Evolutionary conservation across 2,888 invertebrate genomes (phyloP).

Genomic region (Hartigia nigra): DNA sequence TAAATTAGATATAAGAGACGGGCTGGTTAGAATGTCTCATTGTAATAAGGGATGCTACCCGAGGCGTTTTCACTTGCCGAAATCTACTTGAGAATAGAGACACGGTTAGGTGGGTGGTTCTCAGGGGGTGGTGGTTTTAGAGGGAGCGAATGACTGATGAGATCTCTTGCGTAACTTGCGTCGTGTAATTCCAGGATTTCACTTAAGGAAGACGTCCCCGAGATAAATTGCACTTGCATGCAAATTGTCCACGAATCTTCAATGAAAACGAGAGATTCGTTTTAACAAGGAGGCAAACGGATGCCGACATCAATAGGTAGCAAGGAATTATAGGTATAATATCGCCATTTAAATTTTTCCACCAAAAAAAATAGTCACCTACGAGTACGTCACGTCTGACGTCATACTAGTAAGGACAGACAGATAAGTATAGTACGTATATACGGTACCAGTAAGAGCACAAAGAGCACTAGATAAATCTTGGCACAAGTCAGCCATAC

Average conservation of each 20-base stretch:
- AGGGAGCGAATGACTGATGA: slow-evolving; percentile 49
- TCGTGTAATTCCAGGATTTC: slow-evolving; percentile 45
- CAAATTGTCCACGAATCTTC: slow-evolving; percentile 47
- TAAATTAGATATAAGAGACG: neutral
- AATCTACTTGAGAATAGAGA: neutral
- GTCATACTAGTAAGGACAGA: neutral
- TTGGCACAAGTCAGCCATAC: neutral
- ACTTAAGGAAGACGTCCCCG: slow-evolving; percentile 36
- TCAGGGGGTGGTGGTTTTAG: slow-evolving; percentile 41
- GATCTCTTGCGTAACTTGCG: slow-evolving; percentile 21
- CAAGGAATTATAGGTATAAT: neutral
- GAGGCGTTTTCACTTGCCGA: neutral
- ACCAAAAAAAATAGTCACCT: neutral
- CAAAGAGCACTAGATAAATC: neutral
- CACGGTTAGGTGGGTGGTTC: slow-evolving; percentile 26
- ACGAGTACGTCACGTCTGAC: neutral
- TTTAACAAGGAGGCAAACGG: neutral
- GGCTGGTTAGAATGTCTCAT: neutral
- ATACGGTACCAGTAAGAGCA: neutral
- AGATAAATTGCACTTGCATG: slow-evolving; percentile 51
- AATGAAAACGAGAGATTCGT: slow-evolving; percentile 11
- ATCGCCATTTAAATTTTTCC: neutral
- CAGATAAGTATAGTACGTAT: no score
- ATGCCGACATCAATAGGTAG: neutral
- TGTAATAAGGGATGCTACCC: neutral